Percentiles rank a stretch among this genome's conserved stretches.
Evolutionary conservation across 2,797 vertebrate genomes (phyloP).

Genomic region (Lepilemur septentrionalis): DNA sequence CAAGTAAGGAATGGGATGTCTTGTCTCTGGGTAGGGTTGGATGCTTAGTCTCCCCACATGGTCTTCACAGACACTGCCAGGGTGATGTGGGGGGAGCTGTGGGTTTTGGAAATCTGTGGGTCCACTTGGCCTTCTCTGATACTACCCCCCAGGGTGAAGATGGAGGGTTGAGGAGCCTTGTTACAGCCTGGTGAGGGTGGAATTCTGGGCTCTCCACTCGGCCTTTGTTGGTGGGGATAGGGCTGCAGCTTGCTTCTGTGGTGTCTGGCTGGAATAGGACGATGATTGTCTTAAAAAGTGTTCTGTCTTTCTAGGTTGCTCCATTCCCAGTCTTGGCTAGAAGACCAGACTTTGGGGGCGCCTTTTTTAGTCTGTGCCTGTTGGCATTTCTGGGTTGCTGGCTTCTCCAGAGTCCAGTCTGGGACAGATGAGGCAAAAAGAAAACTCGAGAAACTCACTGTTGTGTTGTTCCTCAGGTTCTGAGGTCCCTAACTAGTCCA

Average conservation of each 20-base stretch:
- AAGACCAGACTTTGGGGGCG: neutral
- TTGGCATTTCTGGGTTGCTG: neutral
- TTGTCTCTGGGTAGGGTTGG: neutral
- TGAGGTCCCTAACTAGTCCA: too few relatives aligned
- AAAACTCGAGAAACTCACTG: neutral
- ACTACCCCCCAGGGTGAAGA: neutral
- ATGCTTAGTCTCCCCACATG: neutral
- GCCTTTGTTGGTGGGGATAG: neutral
- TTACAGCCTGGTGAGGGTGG: neutral
- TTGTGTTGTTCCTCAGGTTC: neutral
- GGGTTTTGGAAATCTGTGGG: neutral
- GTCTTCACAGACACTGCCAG: neutral
- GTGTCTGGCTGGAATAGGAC: neutral
- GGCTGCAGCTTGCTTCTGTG: neutral
- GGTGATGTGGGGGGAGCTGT: neutral
- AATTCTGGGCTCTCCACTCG: neutral
- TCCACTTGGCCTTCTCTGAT: neutral
- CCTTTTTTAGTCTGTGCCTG: neutral
- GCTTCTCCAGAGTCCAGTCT: neutral
- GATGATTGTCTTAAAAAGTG: neutral
- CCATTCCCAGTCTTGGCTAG: neutral
- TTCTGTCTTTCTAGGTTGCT: neutral
- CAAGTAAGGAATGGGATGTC: neutral
- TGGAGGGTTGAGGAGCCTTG: neutral
- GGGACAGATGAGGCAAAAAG: neutral